Evolutionary conservation across 2,113 vertebrate genomes (phyloP).

Genomic region (Hippocampus guttulatus): DNA sequence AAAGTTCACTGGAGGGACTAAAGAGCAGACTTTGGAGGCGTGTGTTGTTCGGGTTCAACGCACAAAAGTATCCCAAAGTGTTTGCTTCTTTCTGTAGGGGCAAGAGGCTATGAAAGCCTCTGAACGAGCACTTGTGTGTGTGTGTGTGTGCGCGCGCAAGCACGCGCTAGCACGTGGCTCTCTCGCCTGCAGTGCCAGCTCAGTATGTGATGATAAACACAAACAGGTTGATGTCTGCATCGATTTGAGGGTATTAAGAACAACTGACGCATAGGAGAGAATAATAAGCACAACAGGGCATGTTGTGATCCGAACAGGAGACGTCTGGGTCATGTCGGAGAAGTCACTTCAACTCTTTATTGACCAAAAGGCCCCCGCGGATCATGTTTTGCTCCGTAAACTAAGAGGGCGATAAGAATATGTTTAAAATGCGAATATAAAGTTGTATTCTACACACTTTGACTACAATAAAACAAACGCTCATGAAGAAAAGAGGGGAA

Average conservation of each 20-base stretch:
- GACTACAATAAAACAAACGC: neutral
- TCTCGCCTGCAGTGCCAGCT: neutral
- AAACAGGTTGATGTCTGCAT: neutral
- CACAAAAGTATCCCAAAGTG: slow-evolving; percentile 11
- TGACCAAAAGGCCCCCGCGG: neutral
- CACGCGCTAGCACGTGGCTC: slow-evolving; percentile 10
- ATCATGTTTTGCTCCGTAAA: neutral
- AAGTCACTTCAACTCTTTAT: neutral
- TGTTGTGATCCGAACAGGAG: neutral
- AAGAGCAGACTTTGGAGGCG: slow-evolving; percentile 41
- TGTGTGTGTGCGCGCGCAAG: neutral
- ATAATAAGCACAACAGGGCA: neutral
- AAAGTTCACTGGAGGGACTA: slow-evolving; percentile 50
- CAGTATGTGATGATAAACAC: neutral
- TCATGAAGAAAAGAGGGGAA: neutral
- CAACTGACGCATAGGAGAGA: neutral
- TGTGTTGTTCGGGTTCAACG: slow-evolving; percentile 19
- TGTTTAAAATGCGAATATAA: neutral
- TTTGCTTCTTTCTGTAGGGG: slow-evolving; percentile 8
- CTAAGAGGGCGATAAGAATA: neutral
- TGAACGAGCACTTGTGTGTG: slow-evolving; percentile 18
- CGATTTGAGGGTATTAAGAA: neutral
- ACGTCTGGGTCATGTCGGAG: neutral
- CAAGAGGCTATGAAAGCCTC: neutral
- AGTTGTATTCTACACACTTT: neutral